A percentile compares a stretch with the other conserved stretches of the same genome.
Evolutionary conservation across 2,888 invertebrate species (phyloP).

Genomic region (Acrobeloides nanus): DNA sequence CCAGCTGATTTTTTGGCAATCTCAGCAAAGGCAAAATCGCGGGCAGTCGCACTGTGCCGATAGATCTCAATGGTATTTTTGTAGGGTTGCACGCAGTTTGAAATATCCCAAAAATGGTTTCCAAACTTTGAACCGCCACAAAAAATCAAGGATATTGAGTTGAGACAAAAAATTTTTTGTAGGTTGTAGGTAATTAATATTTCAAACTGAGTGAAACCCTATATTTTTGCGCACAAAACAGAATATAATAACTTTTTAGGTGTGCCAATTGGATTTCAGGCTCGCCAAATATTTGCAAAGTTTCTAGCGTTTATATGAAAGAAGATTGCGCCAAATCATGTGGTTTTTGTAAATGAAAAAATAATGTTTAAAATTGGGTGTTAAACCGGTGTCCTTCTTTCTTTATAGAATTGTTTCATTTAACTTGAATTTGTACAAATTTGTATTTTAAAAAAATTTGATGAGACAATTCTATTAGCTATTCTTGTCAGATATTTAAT

Average conservation of each 20-base stretch:
- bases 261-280: conserved; percentile 40
- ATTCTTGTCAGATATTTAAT: too few relatives aligned
- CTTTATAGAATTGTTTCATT: too few relatives aligned
- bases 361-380: background rate
- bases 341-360: conserved; percentile 35
- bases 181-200: too few relatives aligned
- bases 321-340: conserved; percentile 46
- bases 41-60: conserved; percentile 9
- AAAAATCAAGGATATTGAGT: background rate
- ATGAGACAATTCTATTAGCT: too few relatives aligned
- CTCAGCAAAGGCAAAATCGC: conserved; percentile 9
- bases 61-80: conserved; percentile 8
- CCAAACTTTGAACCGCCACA: background rate
- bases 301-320: conserved; percentile 50
- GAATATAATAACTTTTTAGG: conserved; percentile 21
- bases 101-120: conserved; percentile 2
- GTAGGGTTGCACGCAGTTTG: background rate
- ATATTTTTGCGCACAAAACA: conserved; percentile 10
- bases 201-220: background rate
- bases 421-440: too few relatives aligned
- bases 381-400: too few relatives aligned
- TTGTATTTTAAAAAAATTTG: too few relatives aligned
- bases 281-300: conserved; percentile 36
- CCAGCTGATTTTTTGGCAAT: conserved; percentile 13
- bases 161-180: background rate